Conservation (phyloP, 2,113 vertebrate genomes). For the Entomyzon cyanotis region DNA sequence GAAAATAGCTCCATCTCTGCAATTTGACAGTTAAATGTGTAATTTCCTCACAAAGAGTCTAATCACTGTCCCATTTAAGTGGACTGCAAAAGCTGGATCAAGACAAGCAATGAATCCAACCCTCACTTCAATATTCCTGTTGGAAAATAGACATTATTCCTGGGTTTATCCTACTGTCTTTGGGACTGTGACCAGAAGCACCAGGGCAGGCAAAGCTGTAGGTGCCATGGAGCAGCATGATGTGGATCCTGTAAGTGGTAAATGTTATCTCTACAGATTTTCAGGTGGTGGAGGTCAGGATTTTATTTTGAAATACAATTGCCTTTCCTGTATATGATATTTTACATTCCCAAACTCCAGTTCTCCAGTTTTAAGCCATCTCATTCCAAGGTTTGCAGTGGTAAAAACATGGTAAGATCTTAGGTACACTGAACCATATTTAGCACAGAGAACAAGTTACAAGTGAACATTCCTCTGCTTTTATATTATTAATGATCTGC, state of each 20-base stretch:
- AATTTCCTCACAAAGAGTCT: constrained; percentile 10
- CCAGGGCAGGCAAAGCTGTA: background rate
- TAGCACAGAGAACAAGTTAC: background rate
- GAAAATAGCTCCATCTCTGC: constrained; percentile 34
- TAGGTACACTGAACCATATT: background rate
- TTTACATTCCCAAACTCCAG: background rate
- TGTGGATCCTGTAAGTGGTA: background rate
- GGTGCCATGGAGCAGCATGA: background rate
- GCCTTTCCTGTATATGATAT: background rate
- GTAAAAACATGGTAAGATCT: background rate
- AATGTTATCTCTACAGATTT: background rate
- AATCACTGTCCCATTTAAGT: background rate
- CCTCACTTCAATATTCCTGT: background rate
- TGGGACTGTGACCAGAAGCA: background rate
- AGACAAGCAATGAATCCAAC: background rate
- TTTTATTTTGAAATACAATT: background rate
- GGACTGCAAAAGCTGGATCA: background rate
- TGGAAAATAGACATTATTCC: background rate
- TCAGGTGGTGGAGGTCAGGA: background rate
- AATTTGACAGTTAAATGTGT: background rate
- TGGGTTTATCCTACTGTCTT: background rate
- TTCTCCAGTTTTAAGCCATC: background rate
- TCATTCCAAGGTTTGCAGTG: background rate
- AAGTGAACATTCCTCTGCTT: background rate
- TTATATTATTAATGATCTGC: background rate